These are phyloP conservation scores for Galeopterus variegatus DNA, from an alignment of 2,113 vertebrate species.

Conservation along the genomic window DNA sequence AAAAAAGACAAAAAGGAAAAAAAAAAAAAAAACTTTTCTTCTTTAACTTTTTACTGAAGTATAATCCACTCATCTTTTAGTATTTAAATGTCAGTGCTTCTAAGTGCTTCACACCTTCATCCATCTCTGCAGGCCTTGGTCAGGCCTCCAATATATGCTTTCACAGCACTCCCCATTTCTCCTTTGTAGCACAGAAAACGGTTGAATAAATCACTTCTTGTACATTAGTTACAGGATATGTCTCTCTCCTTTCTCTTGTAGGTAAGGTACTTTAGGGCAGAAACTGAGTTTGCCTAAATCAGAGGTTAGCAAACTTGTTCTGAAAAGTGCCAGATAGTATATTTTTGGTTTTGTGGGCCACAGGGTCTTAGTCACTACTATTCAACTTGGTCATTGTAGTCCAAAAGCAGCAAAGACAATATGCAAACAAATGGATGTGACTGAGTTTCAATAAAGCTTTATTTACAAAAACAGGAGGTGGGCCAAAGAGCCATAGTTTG, in stretches of 20 bases:
- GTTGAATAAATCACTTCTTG: neutral
- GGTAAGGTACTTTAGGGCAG: neutral
- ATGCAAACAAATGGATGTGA: neutral
- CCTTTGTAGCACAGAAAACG: neutral
- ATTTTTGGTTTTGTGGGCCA: neutral
- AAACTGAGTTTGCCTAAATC: neutral
- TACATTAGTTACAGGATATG: neutral
- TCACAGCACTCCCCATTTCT: neutral
- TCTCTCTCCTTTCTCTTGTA: neutral
- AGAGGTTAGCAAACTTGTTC: neutral
- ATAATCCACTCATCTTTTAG: neutral
- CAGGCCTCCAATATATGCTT: neutral
- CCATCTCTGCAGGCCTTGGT: neutral
- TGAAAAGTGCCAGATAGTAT: neutral
- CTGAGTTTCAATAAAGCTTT: neutral
- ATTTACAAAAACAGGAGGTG: neutral
- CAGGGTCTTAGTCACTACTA: neutral
- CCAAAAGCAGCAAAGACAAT: neutral
- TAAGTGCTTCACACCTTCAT: neutral
- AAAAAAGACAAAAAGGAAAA: too few relatives aligned
- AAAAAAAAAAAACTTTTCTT: neutral
- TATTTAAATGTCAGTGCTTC: neutral
- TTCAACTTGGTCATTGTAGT: neutral
- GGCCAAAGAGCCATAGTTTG: neutral
- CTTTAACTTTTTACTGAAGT: neutral